Evolutionary conservation across 2,797 vertebrate genomes (phyloP).

Genomic region (Nannoperca obscura): DNA sequence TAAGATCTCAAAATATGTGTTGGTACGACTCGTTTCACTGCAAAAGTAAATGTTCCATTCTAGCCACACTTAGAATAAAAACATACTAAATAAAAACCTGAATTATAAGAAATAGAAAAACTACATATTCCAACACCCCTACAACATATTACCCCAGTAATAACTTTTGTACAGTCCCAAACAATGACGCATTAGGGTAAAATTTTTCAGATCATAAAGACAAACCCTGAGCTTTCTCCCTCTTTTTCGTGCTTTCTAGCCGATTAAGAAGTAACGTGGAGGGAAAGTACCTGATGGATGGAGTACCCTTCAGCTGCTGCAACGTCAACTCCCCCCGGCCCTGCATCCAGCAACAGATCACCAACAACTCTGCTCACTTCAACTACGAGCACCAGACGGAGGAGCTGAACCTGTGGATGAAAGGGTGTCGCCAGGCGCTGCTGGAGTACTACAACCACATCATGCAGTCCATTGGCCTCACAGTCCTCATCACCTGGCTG

Average conservation of each 20-base stretch:
- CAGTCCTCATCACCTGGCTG: slow-evolving; percentile 90
- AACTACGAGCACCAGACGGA: slow-evolving; percentile 90
- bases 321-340: slow-evolving; percentile 91
- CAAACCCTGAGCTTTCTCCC: neutral
- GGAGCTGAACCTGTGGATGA: slow-evolving; percentile 92
- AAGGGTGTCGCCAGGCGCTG: slow-evolving; percentile 90
- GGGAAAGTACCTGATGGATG: slow-evolving; percentile 90
- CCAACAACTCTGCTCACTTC: slow-evolving; percentile 92
- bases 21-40: neutral
- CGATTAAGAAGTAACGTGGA: slow-evolving; percentile 91
- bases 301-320: slow-evolving; percentile 95
- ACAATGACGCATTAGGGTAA: neutral
- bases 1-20: neutral
- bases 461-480: slow-evolving; percentile 90
- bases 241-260: slow-evolving; percentile 71
- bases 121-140: neutral
- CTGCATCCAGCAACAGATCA: slow-evolving; percentile 92
- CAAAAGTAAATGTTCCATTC: neutral
- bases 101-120: neutral
- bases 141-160: too few species aligned
- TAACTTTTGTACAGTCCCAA: neutral
- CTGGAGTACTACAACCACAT: slow-evolving; percentile 90
- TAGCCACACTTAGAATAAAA: neutral
- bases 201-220: neutral
- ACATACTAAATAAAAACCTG: neutral